Evolutionary conservation across 1,140 invertebrate species (phyloP), one percentile per base, ranked within the genome.

Genomic region (Fopius arisanus): DNA sequence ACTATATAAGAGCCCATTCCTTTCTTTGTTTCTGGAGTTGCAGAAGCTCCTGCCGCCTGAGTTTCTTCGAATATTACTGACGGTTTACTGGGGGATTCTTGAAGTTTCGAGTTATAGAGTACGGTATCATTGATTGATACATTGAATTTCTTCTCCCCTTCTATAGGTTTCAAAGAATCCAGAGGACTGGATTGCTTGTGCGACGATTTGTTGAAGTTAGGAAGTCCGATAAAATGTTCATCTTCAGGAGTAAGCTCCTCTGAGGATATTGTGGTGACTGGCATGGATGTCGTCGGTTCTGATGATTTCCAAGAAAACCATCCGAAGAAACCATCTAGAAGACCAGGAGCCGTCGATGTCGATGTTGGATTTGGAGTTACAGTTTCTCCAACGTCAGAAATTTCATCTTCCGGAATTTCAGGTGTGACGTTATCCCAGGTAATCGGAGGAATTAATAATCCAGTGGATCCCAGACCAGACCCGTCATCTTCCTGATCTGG

Each of bases 1-100:
- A 88, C 86, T 0, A 87, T 71, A 69, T 88, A 88, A 0, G 87
- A 88, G 0, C 85, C 86, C 80, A 84, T 83, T 31, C 85, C 85
- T n/a, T 86, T 87, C 31, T 87, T 83, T 0, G 83, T 75, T 16
- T 83, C 79, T 29, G 79, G 77, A 0, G 84, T 72, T 2, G 78
- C 66, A 0, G 82, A 82, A n/a, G 81, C 79, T 9, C 83, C 77
- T 0, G 74, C 75, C 7, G 78, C 12, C 51, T 81, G 78, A 0
- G 79, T 74, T 26, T 78, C 10, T 31, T 51, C 9, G 14, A 59
- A 2, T 6, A 3, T 23, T 7, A 59, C 54, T 12, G 54, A 16
- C 3, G 19, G 1, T 6, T 59, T 54, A 6, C 5, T 67, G 12
- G 21, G n/a, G 62, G 16, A 2, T 68, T 23, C 37, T 1, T 12